phyloP scores from a whole-genome alignment of 2,113 vertebrate genomes.

The Triplophysa tibetana region DNA sequence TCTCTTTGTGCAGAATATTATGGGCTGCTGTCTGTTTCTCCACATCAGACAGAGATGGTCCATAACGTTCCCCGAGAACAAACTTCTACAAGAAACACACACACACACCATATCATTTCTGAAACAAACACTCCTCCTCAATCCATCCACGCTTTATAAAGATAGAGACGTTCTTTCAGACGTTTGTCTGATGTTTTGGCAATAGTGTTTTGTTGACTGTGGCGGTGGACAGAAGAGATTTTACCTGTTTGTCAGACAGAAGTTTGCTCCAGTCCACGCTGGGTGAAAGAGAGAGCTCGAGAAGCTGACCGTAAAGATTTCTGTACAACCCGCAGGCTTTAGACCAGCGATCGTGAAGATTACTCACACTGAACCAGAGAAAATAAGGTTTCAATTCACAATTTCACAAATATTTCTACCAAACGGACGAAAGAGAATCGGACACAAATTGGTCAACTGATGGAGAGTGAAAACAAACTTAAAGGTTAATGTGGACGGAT shows the following conservation, averaged over 20 bases:
- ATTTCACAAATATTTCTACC: neutral
- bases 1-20: conserved; percentile 89
- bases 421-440: too few relatives aligned
- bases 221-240: too few relatives aligned
- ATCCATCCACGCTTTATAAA: neutral
- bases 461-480: too few relatives aligned
- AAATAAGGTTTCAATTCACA: neutral
- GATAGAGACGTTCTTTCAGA: neutral
- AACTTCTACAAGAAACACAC: conserved; percentile 72
- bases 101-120: neutral
- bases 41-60: conserved; percentile 79
- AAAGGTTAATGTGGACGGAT: too few relatives aligned
- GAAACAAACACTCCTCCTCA: neutral
- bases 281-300: conserved; percentile 66
- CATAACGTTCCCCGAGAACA: conserved; percentile 70
- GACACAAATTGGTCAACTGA: too few relatives aligned
- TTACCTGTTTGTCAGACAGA: conserved; percentile 86
- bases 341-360: conserved; percentile 85
- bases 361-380: conserved; percentile 79
- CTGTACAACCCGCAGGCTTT: conserved; percentile 81
- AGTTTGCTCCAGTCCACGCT: conserved; percentile 83
- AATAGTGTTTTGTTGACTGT: too few relatives aligned
- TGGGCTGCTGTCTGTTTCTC: conserved; percentile 91
- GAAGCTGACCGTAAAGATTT: conserved; percentile 79
- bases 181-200: too few relatives aligned